Conservation (phyloP, 2,888 invertebrate genomes). For the Thymelicus sylvestris region DNA sequence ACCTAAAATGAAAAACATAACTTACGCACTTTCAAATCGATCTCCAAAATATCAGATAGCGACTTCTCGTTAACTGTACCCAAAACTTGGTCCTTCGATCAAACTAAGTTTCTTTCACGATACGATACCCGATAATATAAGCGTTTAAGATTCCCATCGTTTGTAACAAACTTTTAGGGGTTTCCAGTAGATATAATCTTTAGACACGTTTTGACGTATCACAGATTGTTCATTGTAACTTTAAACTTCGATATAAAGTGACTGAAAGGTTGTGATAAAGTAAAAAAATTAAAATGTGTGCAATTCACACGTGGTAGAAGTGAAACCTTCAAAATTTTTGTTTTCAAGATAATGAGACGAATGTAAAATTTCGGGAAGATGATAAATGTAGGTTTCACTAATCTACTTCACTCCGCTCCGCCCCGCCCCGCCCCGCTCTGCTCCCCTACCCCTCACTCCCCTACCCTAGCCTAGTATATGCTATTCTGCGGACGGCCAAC, state of each 20-base stretch:
- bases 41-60: slow-evolving; percentile 11
- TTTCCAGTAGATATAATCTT: slow-evolving; percentile 7
- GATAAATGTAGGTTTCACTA: too few relatives aligned
- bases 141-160: slow-evolving; percentile 27
- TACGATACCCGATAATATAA: slow-evolving; percentile 38
- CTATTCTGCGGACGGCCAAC: too few relatives aligned
- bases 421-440: too few relatives aligned
- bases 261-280: background rate
- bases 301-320: too few relatives aligned
- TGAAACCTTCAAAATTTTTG: too few relatives aligned
- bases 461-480: too few relatives aligned
- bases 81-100: slow-evolving; percentile 47
- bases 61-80: slow-evolving; percentile 44
- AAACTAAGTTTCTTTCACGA: slow-evolving; percentile 44
- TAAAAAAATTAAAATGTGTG: too few relatives aligned
- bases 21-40: background rate
- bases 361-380: too few relatives aligned
- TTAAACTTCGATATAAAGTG: background rate
- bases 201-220: slow-evolving; percentile 21
- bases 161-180: slow-evolving; percentile 22
- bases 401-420: too few relatives aligned
- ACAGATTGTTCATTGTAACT: background rate
- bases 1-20: background rate
- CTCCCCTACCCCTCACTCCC: too few relatives aligned
- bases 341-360: too few relatives aligned